phyloP scores from a whole-genome alignment of 2,113 vertebrate species.

The Rhipidura dahli region DNA sequence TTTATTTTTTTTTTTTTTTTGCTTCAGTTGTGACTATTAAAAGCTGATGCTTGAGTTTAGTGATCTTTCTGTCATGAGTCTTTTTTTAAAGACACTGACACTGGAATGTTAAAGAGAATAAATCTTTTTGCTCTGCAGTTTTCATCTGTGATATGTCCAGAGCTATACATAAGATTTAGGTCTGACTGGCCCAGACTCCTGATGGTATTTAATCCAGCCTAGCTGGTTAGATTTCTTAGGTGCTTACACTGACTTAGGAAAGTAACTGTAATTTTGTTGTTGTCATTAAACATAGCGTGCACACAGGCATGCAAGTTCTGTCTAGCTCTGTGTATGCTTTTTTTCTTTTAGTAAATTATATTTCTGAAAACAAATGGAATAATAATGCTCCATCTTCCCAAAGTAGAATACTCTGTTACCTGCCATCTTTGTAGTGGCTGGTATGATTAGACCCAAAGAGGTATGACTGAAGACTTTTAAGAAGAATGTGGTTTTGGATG shows the following conservation, averaged over 20 bases:
- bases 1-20: neutral
- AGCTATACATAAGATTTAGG: neutral
- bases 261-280: neutral
- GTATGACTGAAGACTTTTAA: neutral
- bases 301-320: neutral
- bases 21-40: neutral
- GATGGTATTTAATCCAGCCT: neutral
- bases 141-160: neutral
- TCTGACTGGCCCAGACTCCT: neutral
- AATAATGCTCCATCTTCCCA: neutral
- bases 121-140: neutral
- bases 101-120: neutral
- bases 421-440: neutral
- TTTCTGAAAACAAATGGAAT: neutral
- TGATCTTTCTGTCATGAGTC: neutral
- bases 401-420: neutral
- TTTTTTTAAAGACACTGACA: neutral
- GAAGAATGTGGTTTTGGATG: neutral
- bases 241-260: neutral
- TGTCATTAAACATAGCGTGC: neutral
- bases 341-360: neutral
- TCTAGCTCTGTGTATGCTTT: neutral
- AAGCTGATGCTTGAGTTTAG: neutral
- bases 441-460: neutral
- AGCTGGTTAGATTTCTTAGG: neutral